A percentile compares a stretch with the other conserved stretches of the same genome.
phyloP scores from a whole-genome alignment of 2,888 invertebrate species.

The Arctia plantaginis region DNA sequence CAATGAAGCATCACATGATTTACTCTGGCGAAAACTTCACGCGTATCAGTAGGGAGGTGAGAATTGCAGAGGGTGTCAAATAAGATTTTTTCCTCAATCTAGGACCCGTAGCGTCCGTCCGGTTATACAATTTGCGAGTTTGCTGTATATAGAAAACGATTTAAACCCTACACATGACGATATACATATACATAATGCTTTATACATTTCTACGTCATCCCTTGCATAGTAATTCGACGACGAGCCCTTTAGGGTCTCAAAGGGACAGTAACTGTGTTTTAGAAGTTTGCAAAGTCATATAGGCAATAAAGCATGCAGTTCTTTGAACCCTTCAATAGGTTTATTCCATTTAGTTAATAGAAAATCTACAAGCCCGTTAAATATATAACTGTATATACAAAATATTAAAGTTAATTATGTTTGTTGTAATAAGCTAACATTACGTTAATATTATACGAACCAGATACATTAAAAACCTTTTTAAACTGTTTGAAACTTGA shows the following conservation, averaged over 20 bases:
- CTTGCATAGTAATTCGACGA: conserved; percentile 25
- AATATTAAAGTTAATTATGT: not conserved
- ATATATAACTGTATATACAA: not conserved
- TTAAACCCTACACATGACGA: conserved; percentile 20
- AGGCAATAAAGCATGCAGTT: conserved; percentile 36
- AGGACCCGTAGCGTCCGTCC: conserved; percentile 62
- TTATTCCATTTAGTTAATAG: conserved; percentile 11
- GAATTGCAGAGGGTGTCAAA: conserved; percentile 79
- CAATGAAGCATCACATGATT: conserved; percentile 66
- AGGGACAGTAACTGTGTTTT: conserved; percentile 35
- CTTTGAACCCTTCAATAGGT: conserved; percentile 20
- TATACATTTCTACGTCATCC: conserved; percentile 20
- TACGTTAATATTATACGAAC: not conserved
- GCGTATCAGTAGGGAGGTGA: conserved; percentile 70
- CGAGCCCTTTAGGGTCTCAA: conserved; percentile 21
- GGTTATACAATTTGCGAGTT: conserved; percentile 77
- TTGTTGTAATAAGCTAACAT: not conserved
- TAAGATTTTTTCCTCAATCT: conserved; percentile 85
- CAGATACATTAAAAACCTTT: not conserved
- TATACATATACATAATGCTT: conserved; percentile 12
- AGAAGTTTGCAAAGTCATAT: conserved; percentile 32
- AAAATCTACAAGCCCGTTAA: conserved; percentile 2
- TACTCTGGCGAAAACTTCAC: conserved; percentile 57
- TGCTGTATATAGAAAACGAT: conserved; percentile 36
- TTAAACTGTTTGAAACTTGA: not conserved